A percentile compares a stretch with the other conserved stretches of the same genome.
These are phyloP conservation scores for Heliconius hewitsoni DNA, from an alignment of 1,140 invertebrate species.

Conservation along the genomic window DNA sequence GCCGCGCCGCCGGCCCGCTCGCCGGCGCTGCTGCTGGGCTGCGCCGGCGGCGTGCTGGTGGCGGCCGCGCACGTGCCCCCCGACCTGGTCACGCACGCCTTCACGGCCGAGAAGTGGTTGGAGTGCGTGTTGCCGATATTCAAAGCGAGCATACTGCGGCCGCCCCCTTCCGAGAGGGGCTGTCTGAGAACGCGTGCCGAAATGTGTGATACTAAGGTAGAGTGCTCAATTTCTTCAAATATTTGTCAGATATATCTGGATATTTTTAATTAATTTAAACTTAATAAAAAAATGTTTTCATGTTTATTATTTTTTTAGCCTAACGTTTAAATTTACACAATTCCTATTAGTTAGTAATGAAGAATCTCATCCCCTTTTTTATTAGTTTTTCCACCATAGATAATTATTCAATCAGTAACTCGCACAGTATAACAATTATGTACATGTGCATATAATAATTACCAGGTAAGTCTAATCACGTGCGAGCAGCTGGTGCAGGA, in stretches of 20 bases:
- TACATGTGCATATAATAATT: too few species aligned
- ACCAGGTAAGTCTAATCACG: constrained; percentile 74
- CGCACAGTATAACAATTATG: too few species aligned
- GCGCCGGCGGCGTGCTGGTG: constrained; percentile 62
- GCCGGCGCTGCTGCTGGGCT: constrained; percentile 61
- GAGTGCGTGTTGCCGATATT: constrained; percentile 61
- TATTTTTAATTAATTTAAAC: too few species aligned
- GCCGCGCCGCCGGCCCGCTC: neutral
- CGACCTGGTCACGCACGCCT: constrained; percentile 50
- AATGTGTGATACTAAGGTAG: constrained; percentile 58
- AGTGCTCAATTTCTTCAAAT: neutral
- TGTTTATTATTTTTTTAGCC: too few species aligned
- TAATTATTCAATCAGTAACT: too few species aligned
- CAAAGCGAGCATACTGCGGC: constrained; percentile 38
- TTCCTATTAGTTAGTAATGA: too few species aligned
- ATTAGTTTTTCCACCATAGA: too few species aligned
- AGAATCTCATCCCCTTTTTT: too few species aligned
- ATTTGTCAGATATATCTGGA: too few species aligned
- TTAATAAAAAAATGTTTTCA: too few species aligned
- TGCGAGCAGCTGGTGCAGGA: constrained; percentile 77
- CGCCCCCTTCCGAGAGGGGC: neutral
- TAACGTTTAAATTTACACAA: too few species aligned
- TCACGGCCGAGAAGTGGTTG: constrained; percentile 66
- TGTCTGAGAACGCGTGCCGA: constrained; percentile 44
- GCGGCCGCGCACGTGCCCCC: constrained; percentile 61